Percentiles rank a stretch among this genome's conserved stretches.
Evolutionary conservation across 2,888 invertebrate species (phyloP).

Genomic region (Athalia rosae): DNA sequence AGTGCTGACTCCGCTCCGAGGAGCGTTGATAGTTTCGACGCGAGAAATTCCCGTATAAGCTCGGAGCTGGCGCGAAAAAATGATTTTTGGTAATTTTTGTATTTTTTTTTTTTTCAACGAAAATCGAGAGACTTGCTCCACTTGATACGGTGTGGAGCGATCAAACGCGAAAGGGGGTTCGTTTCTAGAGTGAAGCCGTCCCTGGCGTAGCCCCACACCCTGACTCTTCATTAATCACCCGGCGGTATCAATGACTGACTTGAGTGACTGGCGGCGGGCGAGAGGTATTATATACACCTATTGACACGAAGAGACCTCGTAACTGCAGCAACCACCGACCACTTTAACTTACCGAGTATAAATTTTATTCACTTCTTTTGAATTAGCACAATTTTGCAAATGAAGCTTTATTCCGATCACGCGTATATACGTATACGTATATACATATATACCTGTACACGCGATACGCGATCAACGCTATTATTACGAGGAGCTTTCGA

Average conservation of each 20-base stretch:
- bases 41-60: too few species aligned
- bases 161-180: conserved; percentile 13
- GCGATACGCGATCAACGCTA: too few species aligned
- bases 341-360: conserved; percentile 2
- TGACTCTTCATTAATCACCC: conserved; percentile 73
- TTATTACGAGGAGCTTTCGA: neutral
- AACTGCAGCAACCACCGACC: conserved; percentile 9
- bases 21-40: too few species aligned
- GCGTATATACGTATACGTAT: too few species aligned
- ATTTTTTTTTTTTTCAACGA: too few species aligned
- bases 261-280: conserved; percentile 67
- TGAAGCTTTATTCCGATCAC: conserved; percentile 40
- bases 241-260: conserved; percentile 72
- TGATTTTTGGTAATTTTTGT: too few species aligned
- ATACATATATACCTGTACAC: too few species aligned
- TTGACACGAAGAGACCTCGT: conserved; percentile 40
- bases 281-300: conserved; percentile 64
- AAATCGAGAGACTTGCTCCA: too few species aligned
- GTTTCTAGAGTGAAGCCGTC: conserved; percentile 10
- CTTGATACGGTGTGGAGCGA: neutral
- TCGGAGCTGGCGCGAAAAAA: too few species aligned
- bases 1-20: neutral
- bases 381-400: conserved; percentile 20
- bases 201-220: conserved; percentile 63
- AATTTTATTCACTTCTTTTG: neutral